Percentiles rank a stretch among this genome's conserved stretches.
These are phyloP conservation scores for Anabacerthia variegaticeps DNA, from an alignment of 2,797 vertebrate species.

Conservation along the genomic window DNA sequence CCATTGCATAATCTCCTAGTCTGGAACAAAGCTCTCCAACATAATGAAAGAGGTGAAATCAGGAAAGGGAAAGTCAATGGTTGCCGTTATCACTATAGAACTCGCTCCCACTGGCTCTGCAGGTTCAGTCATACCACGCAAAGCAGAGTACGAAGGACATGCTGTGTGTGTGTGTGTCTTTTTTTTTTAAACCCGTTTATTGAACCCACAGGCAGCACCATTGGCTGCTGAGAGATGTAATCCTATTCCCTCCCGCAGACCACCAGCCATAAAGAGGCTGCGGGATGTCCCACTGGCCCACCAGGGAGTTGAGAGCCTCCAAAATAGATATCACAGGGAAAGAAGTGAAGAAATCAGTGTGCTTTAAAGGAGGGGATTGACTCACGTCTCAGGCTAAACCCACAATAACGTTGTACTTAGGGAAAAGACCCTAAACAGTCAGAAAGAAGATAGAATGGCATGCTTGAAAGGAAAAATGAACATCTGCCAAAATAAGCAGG, in stretches of 20 bases:
- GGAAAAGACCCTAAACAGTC: slow-evolving; percentile 17
- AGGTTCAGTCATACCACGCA: slow-evolving; percentile 59
- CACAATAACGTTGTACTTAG: slow-evolving; percentile 24
- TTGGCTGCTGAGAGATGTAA: slow-evolving; percentile 68
- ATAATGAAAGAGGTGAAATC: slow-evolving; percentile 76
- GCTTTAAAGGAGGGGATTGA: slow-evolving; percentile 58
- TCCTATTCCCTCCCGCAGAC: slow-evolving; percentile 62
- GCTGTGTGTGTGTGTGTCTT: slow-evolving; percentile 38
- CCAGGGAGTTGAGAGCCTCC: slow-evolving; percentile 37
- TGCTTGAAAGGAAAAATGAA: slow-evolving; percentile 19
- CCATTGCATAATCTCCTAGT: slow-evolving; percentile 74
- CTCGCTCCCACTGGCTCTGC: slow-evolving; percentile 49
- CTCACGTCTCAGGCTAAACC: slow-evolving; percentile 32
- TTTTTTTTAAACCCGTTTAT: slow-evolving; percentile 36
- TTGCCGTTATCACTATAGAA: slow-evolving; percentile 66
- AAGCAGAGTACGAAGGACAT: slow-evolving; percentile 58
- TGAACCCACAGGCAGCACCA: slow-evolving; percentile 63
- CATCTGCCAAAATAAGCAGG: slow-evolving; percentile 51
- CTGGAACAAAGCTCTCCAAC: slow-evolving; percentile 75
- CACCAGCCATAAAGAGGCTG: slow-evolving; percentile 62
- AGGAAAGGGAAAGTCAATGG: slow-evolving; percentile 72
- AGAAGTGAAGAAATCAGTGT: slow-evolving; percentile 52
- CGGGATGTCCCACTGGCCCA: not conserved
- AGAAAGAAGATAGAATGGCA: not conserved
- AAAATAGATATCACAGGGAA: slow-evolving; percentile 70